Evolutionary conservation across 1,140 invertebrate genomes (phyloP).

Genomic region (Papilio glaucus): DNA sequence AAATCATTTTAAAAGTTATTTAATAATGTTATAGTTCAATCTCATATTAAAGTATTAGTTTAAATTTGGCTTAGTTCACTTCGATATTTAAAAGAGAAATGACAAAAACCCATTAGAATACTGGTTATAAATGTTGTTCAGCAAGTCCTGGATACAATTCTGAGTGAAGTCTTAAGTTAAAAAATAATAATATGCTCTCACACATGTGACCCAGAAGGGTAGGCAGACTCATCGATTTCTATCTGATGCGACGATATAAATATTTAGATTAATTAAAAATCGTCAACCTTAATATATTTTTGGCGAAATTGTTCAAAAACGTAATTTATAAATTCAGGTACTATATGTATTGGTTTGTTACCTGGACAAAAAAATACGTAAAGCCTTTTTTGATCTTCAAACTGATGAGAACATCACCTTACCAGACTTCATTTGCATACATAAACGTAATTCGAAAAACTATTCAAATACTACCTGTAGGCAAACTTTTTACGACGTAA

Average conservation of each 20-base stretch:
- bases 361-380: neutral
- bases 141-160: no score
- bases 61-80: neutral
- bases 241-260: no score
- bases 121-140: no score
- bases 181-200: no score
- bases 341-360: neutral
- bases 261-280: no score
- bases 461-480: neutral
- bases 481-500: neutral
- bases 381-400: neutral
- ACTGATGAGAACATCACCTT: neutral
- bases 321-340: neutral
- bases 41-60: neutral
- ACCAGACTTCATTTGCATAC: slow-evolving; percentile 1
- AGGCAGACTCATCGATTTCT: no score
- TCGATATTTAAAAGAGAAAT: neutral
- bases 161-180: no score
- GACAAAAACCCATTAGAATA: no score
- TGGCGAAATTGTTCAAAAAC: no score
- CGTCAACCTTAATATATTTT: no score
- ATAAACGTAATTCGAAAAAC: slow-evolving; percentile 9
- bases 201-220: no score
- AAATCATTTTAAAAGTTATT: neutral
- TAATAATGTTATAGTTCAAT: slow-evolving; percentile 10